phyloP scores from a whole-genome alignment of 2,888 invertebrate species.

The Zygaena filipendulae region DNA sequence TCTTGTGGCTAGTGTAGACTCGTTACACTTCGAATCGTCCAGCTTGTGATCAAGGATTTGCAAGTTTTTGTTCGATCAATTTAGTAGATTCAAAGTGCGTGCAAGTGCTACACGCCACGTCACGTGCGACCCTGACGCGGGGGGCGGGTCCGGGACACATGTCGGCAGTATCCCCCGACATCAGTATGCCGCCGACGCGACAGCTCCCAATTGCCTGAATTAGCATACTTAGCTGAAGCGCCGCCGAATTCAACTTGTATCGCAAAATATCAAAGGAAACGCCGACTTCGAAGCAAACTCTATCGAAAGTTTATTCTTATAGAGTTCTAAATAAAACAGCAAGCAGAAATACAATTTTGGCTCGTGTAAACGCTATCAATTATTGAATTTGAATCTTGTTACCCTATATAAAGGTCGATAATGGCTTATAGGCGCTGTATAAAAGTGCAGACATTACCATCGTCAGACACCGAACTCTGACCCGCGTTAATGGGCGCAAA shows the following conservation, averaged over 20 bases:
- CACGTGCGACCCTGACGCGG: slow-evolving; percentile 10
- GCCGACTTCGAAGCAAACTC: slow-evolving; percentile 25
- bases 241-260: slow-evolving; percentile 47
- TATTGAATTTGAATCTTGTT: slow-evolving; percentile 21
- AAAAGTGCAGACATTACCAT: slow-evolving; percentile 25
- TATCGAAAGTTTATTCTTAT: too few relatives aligned
- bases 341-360: too few relatives aligned
- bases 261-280: slow-evolving; percentile 35
- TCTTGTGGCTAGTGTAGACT: too few relatives aligned
- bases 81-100: too few relatives aligned
- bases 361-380: too few relatives aligned
- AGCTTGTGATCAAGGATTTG: slow-evolving; percentile 7
- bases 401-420: slow-evolving; percentile 12
- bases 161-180: slow-evolving; percentile 17
- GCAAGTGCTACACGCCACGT: slow-evolving; percentile 14
- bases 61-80: too few relatives aligned
- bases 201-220: slow-evolving; percentile 46
- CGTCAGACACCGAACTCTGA: slow-evolving; percentile 40
- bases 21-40: too few relatives aligned
- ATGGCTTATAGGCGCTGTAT: slow-evolving; percentile 13
- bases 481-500: slow-evolving; percentile 47
- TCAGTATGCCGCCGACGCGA: slow-evolving; percentile 32
- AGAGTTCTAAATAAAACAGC: too few relatives aligned
- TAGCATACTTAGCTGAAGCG: slow-evolving; percentile 51
- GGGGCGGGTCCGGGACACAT: slow-evolving; percentile 2